phyloP scores from a whole-genome alignment of 2,797 vertebrate genomes.

The Lateolabrax maculatus region DNA sequence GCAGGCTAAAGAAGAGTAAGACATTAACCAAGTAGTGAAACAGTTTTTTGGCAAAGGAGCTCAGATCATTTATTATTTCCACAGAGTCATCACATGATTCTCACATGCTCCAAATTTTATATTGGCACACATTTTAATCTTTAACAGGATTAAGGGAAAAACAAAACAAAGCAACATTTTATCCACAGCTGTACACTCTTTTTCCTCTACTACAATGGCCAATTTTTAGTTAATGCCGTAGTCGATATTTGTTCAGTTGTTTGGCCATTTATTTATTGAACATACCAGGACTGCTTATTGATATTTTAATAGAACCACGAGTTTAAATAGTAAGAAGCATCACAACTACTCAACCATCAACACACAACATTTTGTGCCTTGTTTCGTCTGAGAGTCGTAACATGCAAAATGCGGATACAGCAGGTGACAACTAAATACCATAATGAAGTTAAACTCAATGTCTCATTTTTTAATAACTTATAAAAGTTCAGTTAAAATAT shows the following conservation, averaged over 20 bases:
- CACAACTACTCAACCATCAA: not conserved
- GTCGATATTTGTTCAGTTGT: not conserved
- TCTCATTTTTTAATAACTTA: not conserved
- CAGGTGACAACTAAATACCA: not conserved
- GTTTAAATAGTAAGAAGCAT: constrained; percentile 7
- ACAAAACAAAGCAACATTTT: not conserved
- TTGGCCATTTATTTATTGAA: not conserved
- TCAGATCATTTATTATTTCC: not conserved
- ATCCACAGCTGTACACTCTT: not conserved
- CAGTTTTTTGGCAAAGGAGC: not conserved
- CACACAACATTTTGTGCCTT: too few species aligned
- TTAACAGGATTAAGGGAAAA: not conserved
- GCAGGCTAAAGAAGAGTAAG: not conserved
- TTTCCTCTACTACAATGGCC: not conserved
- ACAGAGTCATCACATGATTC: constrained; percentile 5
- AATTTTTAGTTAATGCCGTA: not conserved
- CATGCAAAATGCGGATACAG: not conserved
- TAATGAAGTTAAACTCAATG: not conserved
- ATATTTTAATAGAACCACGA: constrained; percentile 46
- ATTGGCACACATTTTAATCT: not conserved
- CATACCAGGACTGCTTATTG: not conserved
- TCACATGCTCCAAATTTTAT: not conserved
- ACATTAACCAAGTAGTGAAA: constrained; percentile 13
- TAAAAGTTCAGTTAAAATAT: constrained; percentile 1
- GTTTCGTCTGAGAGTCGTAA: not conserved